phyloP scores from a whole-genome alignment of 2,797 vertebrate genomes.

The Emys orbicularis region DNA sequence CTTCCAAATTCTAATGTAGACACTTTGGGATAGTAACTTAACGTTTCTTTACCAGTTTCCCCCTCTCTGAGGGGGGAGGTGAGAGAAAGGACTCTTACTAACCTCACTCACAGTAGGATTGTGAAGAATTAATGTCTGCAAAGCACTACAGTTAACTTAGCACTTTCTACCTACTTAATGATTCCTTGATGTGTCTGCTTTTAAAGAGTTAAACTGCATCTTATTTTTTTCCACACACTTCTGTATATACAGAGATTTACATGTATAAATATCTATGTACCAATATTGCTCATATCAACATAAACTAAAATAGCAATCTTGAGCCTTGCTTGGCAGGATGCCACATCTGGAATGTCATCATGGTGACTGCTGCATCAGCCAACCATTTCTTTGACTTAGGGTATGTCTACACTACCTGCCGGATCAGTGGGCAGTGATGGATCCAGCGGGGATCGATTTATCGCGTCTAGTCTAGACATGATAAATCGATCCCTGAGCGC shows the following conservation, averaged over 20 bases:
- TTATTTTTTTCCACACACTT: neutral
- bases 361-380: neutral
- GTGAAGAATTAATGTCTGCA: conserved; percentile 9
- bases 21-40: neutral
- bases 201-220: neutral
- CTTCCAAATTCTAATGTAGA: neutral
- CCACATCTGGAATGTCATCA: neutral
- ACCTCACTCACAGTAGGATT: rapidly evolving
- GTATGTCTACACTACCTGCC: too few relatives aligned
- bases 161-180: conserved; percentile 22
- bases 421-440: too few relatives aligned
- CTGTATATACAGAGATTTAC: neutral
- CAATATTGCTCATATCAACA: neutral
- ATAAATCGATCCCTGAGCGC: too few relatives aligned
- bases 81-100: conserved; percentile 10
- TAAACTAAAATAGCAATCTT: neutral
- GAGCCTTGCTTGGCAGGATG: neutral
- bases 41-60: neutral
- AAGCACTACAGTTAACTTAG: neutral
- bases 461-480: too few relatives aligned
- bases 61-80: neutral
- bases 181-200: neutral
- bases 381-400: neutral
- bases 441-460: too few relatives aligned
- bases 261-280: neutral